Evolutionary conservation across 2,797 vertebrate species (phyloP).

Genomic region (Cottoperca gobio): DNA sequence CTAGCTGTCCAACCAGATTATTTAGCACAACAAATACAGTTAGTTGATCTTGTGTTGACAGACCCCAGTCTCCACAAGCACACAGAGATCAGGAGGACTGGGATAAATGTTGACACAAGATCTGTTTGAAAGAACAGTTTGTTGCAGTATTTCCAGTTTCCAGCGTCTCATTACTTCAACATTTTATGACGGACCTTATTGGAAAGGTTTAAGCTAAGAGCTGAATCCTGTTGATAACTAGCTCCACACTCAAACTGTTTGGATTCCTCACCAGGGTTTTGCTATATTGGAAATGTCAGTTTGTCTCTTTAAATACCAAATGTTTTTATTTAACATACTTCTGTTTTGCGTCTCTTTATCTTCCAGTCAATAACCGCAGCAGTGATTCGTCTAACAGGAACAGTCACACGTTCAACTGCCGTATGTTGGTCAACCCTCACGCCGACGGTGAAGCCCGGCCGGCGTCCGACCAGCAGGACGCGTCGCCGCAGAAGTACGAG

Average conservation of each 20-base stretch:
- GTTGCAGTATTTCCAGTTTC: background rate
- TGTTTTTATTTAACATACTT: background rate
- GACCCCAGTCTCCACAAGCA: background rate
- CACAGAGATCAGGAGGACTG: background rate
- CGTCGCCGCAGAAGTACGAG: constrained; percentile 93
- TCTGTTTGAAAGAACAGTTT: background rate
- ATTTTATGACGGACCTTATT: background rate
- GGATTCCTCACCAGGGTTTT: background rate
- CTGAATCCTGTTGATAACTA: background rate
- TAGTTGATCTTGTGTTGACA: background rate
- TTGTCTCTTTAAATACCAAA: background rate
- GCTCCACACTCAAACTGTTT: background rate
- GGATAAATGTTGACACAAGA: background rate
- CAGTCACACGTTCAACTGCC: constrained; percentile 97
- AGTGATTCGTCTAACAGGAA: constrained; percentile 90
- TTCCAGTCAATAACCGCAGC: constrained; percentile 89
- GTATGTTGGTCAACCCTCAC: constrained; percentile 94
- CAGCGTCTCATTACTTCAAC: background rate
- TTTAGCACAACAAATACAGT: background rate
- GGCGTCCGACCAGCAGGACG: constrained; percentile 86
- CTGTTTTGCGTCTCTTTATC: background rate
- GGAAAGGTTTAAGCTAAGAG: background rate
- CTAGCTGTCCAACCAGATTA: background rate
- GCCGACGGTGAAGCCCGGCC: constrained; percentile 87
- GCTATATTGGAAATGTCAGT: fast-evolving